Evolutionary conservation across 1,140 invertebrate genomes (phyloP).

Genomic region (Pissodes strobi): DNA sequence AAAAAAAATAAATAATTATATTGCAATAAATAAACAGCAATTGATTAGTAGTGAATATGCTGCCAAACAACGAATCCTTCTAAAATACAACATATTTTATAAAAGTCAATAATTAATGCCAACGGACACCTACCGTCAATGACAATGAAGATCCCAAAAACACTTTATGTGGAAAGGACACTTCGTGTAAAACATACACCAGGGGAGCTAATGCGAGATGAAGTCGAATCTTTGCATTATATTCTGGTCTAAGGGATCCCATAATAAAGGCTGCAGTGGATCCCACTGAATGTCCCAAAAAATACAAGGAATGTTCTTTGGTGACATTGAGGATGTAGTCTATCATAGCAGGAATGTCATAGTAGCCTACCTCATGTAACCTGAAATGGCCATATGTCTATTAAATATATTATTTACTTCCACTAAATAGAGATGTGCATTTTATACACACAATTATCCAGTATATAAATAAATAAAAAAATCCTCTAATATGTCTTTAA

Average conservation of each 20-base stretch:
- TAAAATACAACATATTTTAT: no score
- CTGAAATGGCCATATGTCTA: no score
- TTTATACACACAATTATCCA: no score
- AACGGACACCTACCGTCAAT: conserved; percentile 41
- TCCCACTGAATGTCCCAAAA: conserved; percentile 67
- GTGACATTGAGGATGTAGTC: conserved; percentile 62
- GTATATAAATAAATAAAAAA: no score
- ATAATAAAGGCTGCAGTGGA: conserved; percentile 58
- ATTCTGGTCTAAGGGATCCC: conserved; percentile 59
- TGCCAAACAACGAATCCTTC: no score
- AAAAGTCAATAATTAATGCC: no score
- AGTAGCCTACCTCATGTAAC: conserved; percentile 56
- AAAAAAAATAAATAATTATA: no score
- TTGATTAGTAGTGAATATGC: no score
- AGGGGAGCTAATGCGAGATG: conserved; percentile 63
- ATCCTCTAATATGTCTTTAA: no score
- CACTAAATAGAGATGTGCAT: no score
- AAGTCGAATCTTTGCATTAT: conserved; percentile 59
- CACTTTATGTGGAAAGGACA: conserved; percentile 34
- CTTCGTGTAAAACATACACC: conserved; percentile 49
- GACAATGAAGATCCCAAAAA: conserved; percentile 30
- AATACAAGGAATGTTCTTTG: conserved; percentile 58
- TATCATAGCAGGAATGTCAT: conserved; percentile 65
- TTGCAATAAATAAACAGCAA: no score
- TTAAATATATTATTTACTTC: no score